A percentile compares a stretch with the other conserved stretches of the same genome.
These are phyloP conservation scores for Griposia aprilina DNA, from an alignment of 2,888 invertebrate genomes.

Conservation along the genomic window DNA sequence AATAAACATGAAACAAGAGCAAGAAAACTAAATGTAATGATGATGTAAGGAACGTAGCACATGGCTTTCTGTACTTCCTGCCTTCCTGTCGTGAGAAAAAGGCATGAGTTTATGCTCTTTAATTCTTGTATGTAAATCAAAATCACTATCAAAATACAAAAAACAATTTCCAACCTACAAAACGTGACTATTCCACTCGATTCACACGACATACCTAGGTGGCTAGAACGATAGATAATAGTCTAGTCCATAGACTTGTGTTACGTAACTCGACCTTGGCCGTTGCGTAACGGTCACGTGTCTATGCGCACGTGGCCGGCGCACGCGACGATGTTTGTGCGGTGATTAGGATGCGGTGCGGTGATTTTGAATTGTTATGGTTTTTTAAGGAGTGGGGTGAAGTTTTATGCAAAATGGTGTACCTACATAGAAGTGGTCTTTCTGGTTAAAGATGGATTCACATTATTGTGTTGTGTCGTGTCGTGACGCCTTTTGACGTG, in stretches of 20 bases:
- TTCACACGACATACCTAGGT: conserved; percentile 15
- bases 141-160: not conserved
- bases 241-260: conserved; percentile 49
- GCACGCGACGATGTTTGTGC: conserved; percentile 67
- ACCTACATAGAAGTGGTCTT: too few species aligned
- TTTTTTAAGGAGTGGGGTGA: not conserved
- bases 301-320: conserved; percentile 70
- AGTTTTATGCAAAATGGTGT: not conserved
- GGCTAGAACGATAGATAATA: conserved; percentile 54
- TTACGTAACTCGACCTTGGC: conserved; percentile 79
- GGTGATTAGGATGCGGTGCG: conserved; percentile 52
- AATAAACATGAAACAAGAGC: too few species aligned
- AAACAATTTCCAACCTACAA: conserved; percentile 16
- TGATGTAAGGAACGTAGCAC: too few species aligned
- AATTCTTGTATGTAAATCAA: too few species aligned
- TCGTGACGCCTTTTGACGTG: too few species aligned
- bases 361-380: conserved; percentile 20
- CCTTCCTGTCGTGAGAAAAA: too few species aligned
- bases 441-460: too few species aligned
- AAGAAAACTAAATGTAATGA: too few species aligned
- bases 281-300: conserved; percentile 72
- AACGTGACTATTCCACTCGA: conserved; percentile 41
- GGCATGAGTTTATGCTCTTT: too few species aligned
- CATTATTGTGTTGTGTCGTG: too few species aligned
- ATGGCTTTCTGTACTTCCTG: too few species aligned